Percentiles rank a stretch among this genome's conserved stretches.
phyloP scores from a whole-genome alignment of 2,797 vertebrate genomes.

The Pteronotus mesoamericanus region DNA sequence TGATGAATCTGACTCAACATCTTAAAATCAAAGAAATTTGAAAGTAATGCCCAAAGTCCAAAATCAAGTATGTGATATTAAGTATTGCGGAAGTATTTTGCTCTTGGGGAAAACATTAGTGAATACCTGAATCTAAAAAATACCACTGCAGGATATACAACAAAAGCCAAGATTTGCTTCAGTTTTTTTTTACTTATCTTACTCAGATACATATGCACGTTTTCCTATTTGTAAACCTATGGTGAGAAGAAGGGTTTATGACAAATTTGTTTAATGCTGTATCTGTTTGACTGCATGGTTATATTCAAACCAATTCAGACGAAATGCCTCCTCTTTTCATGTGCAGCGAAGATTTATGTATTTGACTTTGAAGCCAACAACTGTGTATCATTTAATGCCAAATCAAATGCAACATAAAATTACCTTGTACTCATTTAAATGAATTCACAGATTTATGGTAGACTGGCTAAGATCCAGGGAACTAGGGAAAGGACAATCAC shows the following conservation, averaged over 20 bases:
- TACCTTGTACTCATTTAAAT: conserved; percentile 56
- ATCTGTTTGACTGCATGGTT: not conserved
- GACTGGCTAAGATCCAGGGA: conserved; percentile 38
- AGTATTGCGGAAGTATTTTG: conserved; percentile 21
- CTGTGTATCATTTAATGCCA: conserved; percentile 46
- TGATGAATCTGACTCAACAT: conserved; percentile 70
- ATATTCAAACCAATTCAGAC: not conserved
- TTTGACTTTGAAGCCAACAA: conserved; percentile 66
- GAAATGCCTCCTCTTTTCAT: conserved; percentile 10
- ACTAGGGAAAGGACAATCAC: conserved; percentile 2
- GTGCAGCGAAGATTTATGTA: conserved; percentile 42
- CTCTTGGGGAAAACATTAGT: conserved; percentile 27
- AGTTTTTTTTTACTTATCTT: not conserved
- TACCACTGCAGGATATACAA: not conserved
- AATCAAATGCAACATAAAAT: conserved; percentile 63
- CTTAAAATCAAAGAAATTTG: conserved; percentile 64
- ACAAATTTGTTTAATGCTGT: not conserved
- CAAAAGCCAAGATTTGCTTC: not conserved
- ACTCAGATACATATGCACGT: not conserved
- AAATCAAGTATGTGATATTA: conserved; percentile 15
- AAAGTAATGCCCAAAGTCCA: conserved; percentile 28
- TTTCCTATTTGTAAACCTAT: not conserved
- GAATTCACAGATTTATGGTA: conserved; percentile 63
- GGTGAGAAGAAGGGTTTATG: not conserved
- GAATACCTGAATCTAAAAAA: not conserved